Evolutionary conservation across 2,113 vertebrate genomes (phyloP), one percentile per base, ranked within the genome.

Genomic region (Pogonocichla stellata): DNA sequence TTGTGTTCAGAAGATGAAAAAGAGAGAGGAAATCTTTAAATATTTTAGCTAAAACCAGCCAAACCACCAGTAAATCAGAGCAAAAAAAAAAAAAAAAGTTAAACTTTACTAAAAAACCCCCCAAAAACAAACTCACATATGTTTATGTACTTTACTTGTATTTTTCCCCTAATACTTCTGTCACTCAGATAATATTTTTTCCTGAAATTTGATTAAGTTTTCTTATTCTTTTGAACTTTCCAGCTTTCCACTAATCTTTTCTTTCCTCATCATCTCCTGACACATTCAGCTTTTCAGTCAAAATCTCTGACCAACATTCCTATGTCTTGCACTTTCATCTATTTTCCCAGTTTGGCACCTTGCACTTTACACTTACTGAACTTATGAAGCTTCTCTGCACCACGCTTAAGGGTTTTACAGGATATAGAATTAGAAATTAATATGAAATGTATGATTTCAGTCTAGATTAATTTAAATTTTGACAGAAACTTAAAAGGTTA

Each of bases 61-160:
- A 89, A 88, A 84, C n/a, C 36, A 48, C 40, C 14, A 71, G 19
- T 85, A 88, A 81, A 72, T 75, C 48, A 51, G 38, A 90, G 38
- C 80, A 5, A 70, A 67, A 91, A 90, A 34, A 64, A 34, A 64
- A 28, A 73, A 94, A 66, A 42, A 53, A 83, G 67, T 33, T 10
- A 24, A 84, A 48, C 15, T 83, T 80, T 29, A 33, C 43, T 16
- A 19, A 84, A 86, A 88, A 80, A 62, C 19, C 2, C 8, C 11
- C 2, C 2, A 47, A 33, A 25, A 6, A 6, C 28, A 36, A 51
- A 6, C 5, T 23, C 24, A 9, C 34, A 10, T 1, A 2, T 62
- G 26, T 22, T 64, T 75, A 20, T 65, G 20, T 80, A 18, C 45
- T 87, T 86, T 45, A 25, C 48, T 81, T 58, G 6, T 19, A 8